phyloP scores from a whole-genome alignment of 2,797 vertebrate genomes.

The Pseudochaenichthys georgianus region DNA sequence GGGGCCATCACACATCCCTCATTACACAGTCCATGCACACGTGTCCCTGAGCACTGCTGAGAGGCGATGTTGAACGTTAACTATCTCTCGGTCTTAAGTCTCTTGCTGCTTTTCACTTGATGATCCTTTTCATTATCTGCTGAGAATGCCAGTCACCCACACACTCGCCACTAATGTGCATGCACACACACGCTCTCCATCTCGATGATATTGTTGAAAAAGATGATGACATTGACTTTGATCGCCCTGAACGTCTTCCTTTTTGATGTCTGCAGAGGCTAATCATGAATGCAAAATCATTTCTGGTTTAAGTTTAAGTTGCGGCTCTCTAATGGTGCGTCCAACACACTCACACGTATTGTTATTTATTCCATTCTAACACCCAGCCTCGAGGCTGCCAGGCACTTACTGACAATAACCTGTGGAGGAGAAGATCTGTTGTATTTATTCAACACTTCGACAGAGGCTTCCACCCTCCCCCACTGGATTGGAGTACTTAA shows the following conservation, averaged over 20 bases:
- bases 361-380: conserved; percentile 11
- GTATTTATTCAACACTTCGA: not conserved
- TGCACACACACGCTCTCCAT: not conserved
- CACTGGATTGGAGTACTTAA: not conserved
- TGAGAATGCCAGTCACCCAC: conserved; percentile 5
- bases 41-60: not conserved
- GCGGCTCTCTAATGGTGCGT: not conserved
- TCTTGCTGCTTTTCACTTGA: conserved; percentile 5
- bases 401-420: not conserved
- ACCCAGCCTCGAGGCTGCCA: not conserved
- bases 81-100: not conserved
- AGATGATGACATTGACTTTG: not conserved
- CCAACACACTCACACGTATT: conserved; percentile 3
- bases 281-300: conserved; percentile 7
- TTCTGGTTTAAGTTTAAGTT: not conserved
- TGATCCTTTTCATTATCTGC: conserved; percentile 20
- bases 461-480: not conserved
- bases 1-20: not conserved
- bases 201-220: not conserved
- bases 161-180: not conserved
- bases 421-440: conserved; percentile 5
- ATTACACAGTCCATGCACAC: not conserved
- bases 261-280: not conserved
- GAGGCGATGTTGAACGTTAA: not conserved
- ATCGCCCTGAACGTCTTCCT: conserved; percentile 1